phyloP scores from a whole-genome alignment of 2,888 invertebrate species.

The Andrena camellia region DNA sequence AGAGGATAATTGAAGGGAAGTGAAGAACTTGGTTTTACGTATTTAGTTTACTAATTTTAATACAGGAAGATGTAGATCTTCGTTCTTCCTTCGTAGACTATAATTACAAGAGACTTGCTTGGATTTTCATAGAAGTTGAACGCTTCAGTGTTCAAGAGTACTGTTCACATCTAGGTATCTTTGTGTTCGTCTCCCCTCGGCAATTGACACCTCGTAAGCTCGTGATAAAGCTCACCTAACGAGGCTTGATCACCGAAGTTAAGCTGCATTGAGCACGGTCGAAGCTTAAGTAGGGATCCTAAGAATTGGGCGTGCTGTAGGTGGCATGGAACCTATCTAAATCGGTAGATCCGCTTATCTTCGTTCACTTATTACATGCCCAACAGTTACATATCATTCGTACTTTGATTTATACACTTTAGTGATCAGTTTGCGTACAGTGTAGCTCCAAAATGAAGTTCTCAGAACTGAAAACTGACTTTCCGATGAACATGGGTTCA shows the following conservation, averaged over 20 bases:
- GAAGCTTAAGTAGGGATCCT: not conserved
- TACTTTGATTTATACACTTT: not conserved
- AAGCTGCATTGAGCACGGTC: conserved; percentile 3
- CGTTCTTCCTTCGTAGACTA: no score
- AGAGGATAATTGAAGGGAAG: no score
- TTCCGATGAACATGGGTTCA: no score
- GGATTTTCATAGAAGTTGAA: not conserved
- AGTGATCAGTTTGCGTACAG: not conserved
- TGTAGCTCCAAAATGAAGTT: not conserved
- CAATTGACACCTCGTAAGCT: not conserved
- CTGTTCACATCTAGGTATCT: not conserved
- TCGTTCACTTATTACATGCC: not conserved
- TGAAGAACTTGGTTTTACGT: no score
- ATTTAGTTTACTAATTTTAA: no score
- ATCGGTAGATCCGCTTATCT: not conserved
- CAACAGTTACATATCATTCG: not conserved
- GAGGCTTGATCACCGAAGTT: conserved; percentile 5
- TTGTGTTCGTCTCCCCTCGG: not conserved
- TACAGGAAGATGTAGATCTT: no score
- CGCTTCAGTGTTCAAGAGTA: not conserved
- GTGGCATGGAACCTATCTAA: not conserved
- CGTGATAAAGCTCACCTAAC: not conserved
- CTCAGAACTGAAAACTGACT: not conserved
- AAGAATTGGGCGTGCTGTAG: not conserved
- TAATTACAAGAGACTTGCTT: no score